These are phyloP conservation scores for Lagocephalus sceleratus DNA, from an alignment of 2,797 vertebrate species.

Conservation along the genomic window DNA sequence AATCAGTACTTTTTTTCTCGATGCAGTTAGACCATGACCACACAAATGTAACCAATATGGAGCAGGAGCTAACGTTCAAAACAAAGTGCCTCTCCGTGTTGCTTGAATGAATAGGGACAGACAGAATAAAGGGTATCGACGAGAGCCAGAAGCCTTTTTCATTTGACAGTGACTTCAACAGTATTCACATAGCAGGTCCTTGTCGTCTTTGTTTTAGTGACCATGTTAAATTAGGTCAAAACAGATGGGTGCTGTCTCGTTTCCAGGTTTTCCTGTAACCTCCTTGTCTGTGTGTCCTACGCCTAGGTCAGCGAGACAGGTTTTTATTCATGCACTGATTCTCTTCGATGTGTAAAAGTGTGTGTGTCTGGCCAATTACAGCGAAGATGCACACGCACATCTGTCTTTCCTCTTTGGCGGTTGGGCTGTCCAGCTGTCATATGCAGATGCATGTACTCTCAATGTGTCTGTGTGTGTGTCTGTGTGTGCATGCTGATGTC, in stretches of 20 bases:
- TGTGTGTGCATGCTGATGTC: conserved; percentile 53
- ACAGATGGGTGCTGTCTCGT: conserved; percentile 70
- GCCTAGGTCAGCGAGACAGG: conserved; percentile 34
- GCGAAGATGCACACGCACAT: conserved; percentile 41
- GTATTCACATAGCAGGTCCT: conserved; percentile 56
- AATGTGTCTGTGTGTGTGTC: conserved; percentile 9
- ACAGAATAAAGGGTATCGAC: conserved; percentile 31
- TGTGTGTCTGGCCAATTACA: conserved; percentile 52
- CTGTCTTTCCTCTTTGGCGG: conserved; percentile 49
- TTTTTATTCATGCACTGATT: conserved; percentile 40
- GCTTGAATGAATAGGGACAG: conserved; percentile 26
- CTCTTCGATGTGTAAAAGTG: conserved; percentile 30
- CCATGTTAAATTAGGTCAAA: conserved; percentile 71
- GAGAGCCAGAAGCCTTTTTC: conserved; percentile 48
- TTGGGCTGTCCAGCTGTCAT: conserved; percentile 53
- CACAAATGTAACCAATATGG: too few species aligned
- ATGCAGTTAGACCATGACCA: too few species aligned
- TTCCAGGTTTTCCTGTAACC: conserved; percentile 52
- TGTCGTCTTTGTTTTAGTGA: conserved; percentile 69
- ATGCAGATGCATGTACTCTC: conserved; percentile 20
- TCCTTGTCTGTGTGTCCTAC: conserved; percentile 41
- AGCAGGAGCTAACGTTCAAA: conserved; percentile 3
- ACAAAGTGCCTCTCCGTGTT: conserved; percentile 12
- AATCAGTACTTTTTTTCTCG: too few species aligned
- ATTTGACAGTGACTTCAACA: conserved; percentile 60